Evolutionary conservation across 1,140 invertebrate genomes (phyloP).

Genomic region (Penaeus vannamei): DNA sequence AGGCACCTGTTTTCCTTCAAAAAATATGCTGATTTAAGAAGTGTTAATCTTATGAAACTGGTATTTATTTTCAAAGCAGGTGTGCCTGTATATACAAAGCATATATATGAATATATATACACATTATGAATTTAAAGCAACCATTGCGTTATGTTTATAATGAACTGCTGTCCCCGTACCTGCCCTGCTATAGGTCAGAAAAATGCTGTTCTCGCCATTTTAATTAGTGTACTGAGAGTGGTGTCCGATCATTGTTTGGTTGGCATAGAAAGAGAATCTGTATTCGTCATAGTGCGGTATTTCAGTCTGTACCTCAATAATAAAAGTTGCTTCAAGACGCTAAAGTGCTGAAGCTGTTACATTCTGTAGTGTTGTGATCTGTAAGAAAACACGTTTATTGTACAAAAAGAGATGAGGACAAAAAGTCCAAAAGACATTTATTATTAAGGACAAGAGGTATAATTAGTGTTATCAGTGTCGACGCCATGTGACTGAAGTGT

Average conservation of each 20-base stretch:
- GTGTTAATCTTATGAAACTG: neutral
- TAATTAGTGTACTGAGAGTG: no score
- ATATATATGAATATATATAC: conserved; percentile 25
- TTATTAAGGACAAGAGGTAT: conserved; percentile 42
- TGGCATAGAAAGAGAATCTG: conserved; percentile 26
- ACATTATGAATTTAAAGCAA: conserved; percentile 29
- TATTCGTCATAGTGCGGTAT: conserved; percentile 4
- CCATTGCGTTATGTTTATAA: neutral
- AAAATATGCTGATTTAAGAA: no score
- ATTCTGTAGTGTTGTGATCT: conserved; percentile 52
- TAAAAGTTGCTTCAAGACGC: conserved; percentile 52
- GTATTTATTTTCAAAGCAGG: neutral
- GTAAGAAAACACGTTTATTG: conserved; percentile 61
- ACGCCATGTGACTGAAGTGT: conserved; percentile 50
- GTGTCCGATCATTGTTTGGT: no score
- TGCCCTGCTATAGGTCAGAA: conserved; percentile 2
- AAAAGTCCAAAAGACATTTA: conserved; percentile 42
- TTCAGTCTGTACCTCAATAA: conserved; percentile 45
- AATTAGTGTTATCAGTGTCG: conserved; percentile 58
- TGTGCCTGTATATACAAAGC: neutral
- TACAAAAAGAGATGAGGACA: conserved; percentile 58
- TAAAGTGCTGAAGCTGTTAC: conserved; percentile 43
- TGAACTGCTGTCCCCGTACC: conserved; percentile 44
- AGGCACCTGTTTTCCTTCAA: no score
- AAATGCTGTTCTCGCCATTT: neutral